These are phyloP conservation scores for Caranx ignobilis DNA, from an alignment of 2,113 vertebrate species.

Conservation along the genomic window DNA sequence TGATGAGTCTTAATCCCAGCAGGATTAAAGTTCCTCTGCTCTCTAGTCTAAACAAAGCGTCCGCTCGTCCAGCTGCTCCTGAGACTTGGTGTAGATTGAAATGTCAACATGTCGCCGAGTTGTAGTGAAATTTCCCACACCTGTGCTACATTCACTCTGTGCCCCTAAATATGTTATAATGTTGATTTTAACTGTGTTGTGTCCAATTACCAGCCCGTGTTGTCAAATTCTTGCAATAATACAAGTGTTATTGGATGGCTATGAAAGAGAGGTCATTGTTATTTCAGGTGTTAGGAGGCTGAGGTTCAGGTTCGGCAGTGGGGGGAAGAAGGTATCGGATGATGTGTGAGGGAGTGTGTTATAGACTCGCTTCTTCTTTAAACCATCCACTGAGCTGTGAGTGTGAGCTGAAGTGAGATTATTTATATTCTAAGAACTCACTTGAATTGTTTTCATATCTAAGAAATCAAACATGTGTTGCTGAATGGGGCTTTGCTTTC, in stretches of 20 bases:
- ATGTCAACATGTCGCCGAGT: constrained; percentile 42
- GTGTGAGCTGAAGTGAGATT: not conserved
- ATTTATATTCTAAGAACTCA: not conserved
- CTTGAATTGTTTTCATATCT: not conserved
- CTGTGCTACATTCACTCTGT: constrained; percentile 19
- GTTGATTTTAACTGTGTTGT: constrained; percentile 68
- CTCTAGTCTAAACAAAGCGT: constrained; percentile 51
- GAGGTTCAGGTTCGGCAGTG: constrained; percentile 29
- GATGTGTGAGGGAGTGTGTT: constrained; percentile 38
- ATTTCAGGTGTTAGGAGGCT: constrained; percentile 75
- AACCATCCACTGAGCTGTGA: not conserved
- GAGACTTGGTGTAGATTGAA: constrained; percentile 20
- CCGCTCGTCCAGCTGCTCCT: constrained; percentile 23
- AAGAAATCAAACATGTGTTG: not conserved
- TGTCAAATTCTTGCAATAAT: constrained; percentile 66
- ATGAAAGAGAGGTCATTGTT: constrained; percentile 70
- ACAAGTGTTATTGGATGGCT: constrained; percentile 51
- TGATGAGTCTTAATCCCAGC: constrained; percentile 43
- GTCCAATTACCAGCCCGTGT: constrained; percentile 57
- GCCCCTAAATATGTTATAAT: constrained; percentile 46
- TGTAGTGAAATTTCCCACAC: constrained; percentile 49
- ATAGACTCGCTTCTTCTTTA: not conserved
- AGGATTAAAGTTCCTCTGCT: constrained; percentile 35
- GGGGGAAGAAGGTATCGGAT: constrained; percentile 67
- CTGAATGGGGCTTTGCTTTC: not conserved